Evolutionary conservation across 1,140 invertebrate genomes (phyloP).

Genomic region (Conopomorpha cramerella): DNA sequence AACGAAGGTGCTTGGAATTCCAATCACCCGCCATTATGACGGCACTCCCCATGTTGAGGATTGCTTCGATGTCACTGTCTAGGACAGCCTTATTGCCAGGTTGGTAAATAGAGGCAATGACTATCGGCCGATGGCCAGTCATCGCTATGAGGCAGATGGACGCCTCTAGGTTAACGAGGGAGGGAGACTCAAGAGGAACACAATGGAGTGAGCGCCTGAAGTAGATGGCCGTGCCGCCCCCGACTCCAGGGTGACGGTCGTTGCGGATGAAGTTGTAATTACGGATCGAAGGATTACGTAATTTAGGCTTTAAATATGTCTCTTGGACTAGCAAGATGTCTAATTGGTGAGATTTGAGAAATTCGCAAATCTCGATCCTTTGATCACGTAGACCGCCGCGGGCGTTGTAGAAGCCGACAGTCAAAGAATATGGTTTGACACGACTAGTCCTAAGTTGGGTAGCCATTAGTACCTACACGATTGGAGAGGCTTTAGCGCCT

Average conservation of each 20-base stretch:
- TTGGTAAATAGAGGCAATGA: not conserved
- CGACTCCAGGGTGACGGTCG: not conserved
- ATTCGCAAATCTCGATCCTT: not conserved
- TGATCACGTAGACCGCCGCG: not conserved
- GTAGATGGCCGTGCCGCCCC: not conserved
- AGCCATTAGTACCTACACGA: too few species aligned
- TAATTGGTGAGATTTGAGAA: not conserved
- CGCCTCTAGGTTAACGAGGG: not conserved
- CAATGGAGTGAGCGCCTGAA: not conserved
- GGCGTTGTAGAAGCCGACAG: not conserved
- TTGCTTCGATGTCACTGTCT: not conserved
- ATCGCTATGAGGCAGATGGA: not conserved
- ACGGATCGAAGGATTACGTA: not conserved
- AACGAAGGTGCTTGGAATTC: not conserved
- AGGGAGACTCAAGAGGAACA: not conserved
- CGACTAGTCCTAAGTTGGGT: too few species aligned
- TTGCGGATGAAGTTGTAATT: not conserved
- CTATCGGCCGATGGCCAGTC: not conserved
- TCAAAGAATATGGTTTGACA: not conserved
- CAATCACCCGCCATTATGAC: slow-evolving; percentile 1
- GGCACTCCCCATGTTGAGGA: not conserved
- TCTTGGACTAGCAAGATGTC: slow-evolving; percentile 1
- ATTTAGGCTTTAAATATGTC: not conserved
- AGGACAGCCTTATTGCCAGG: not conserved
- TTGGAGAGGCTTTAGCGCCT: too few species aligned